Percentiles rank a stretch among this genome's conserved stretches.
Conservation (phyloP, 37 sponge, comb jelly and placozoan genomes). For the Beroe forskalii region DNA sequence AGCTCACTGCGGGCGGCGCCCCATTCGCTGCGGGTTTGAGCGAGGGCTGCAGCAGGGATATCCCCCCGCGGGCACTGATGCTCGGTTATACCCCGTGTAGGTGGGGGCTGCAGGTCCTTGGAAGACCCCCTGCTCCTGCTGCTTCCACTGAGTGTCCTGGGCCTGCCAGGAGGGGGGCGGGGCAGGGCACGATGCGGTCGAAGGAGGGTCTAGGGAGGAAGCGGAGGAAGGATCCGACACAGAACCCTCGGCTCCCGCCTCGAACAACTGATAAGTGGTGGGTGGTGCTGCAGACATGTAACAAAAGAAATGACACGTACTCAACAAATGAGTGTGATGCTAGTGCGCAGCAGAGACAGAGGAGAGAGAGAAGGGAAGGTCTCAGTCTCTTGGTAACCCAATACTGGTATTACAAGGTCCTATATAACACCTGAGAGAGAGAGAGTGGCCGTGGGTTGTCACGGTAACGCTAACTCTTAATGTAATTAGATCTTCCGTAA, state of each 20-base stretch:
- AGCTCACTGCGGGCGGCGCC: too few relatives aligned
- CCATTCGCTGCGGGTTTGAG: background rate
- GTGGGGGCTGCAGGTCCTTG: background rate
- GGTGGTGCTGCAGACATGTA: background rate
- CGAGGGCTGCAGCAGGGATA: background rate
- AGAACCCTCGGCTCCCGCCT: background rate
- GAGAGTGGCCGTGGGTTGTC: too few relatives aligned
- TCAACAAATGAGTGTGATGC: background rate
- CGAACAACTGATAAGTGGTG: slow-evolving; percentile 28
- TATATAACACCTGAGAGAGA: background rate
- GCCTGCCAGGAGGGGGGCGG: slow-evolving; percentile 20
- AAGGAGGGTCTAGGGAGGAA: background rate
- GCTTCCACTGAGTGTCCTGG: background rate
- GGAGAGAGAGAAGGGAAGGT: background rate
- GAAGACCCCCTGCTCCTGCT: background rate
- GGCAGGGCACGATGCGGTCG: background rate
- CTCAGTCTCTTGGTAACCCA: slow-evolving; percentile 9
- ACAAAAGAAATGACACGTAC: background rate
- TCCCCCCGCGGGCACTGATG: background rate
- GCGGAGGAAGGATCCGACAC: background rate
- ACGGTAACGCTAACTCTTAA: background rate
- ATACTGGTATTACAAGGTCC: slow-evolving; percentile 18
- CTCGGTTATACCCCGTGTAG: background rate
- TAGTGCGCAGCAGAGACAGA: background rate
- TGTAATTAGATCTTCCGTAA: background rate